These are phyloP conservation scores for Gallinago stenura DNA, from an alignment of 2,797 vertebrate genomes.

Conservation along the genomic window DNA sequence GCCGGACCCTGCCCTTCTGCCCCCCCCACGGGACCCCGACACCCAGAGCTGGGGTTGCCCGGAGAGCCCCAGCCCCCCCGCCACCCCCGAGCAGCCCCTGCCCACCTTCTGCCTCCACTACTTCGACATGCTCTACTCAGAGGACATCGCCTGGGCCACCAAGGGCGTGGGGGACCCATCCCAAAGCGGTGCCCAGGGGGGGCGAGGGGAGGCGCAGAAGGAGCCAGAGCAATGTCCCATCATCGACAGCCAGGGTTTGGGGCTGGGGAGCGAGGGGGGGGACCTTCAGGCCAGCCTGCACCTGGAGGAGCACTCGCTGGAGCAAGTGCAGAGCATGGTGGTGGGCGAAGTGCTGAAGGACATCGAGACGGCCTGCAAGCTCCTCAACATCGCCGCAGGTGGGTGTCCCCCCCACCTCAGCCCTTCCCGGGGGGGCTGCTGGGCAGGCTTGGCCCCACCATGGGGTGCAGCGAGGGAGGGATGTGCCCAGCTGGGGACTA, in stretches of 20 bases:
- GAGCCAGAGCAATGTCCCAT: constrained; percentile 88
- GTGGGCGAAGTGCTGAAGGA: constrained; percentile 98
- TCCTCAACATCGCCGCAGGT: constrained; percentile 96
- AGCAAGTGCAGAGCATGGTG: constrained; percentile 98
- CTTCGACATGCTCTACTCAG: constrained; percentile 90
- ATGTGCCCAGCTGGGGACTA: fast-evolving
- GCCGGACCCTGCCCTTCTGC: constrained; percentile 77
- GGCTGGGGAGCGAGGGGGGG: constrained; percentile 85
- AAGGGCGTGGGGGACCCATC: constrained; percentile 80
- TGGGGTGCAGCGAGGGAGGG: fast-evolving
- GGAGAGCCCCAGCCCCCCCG: constrained; percentile 80
- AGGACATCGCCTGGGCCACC: constrained; percentile 85
- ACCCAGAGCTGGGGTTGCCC: constrained; percentile 80
- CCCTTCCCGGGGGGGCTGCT: background rate
- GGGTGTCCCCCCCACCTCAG: background rate
- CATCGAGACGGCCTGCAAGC: constrained; percentile 96
- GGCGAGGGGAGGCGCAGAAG: constrained; percentile 53
- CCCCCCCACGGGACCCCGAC: background rate
- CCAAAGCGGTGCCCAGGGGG: background rate
- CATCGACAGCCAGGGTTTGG: constrained; percentile 94
- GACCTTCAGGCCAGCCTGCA: constrained; percentile 81
- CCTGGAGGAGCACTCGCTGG: constrained; percentile 92
- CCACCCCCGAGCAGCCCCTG: constrained; percentile 82
- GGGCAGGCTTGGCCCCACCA: fast-evolving
- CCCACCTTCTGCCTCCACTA: constrained; percentile 90